Base-by-base conservation (phyloP, 2,797 vertebrate species). In the Limnodromus scolopaceus region DNA sequence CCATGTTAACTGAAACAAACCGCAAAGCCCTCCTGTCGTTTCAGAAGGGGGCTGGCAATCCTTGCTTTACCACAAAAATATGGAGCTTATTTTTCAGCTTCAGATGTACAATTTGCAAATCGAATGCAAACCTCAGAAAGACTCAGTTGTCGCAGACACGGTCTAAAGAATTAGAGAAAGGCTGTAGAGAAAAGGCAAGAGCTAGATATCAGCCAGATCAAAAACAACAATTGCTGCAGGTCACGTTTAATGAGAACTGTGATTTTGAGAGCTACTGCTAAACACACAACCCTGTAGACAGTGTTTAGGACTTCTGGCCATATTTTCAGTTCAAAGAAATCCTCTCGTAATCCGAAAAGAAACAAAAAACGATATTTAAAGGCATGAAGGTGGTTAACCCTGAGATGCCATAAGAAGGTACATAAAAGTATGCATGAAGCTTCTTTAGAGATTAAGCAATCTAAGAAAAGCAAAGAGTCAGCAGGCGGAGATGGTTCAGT, bases 1-100 rank as follows among this genome's bases (percentile, higher is more conserved):
- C 87, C 68, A 5, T 57, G 60, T n/a, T n/a, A 94, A 89, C 87
- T 85, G 95, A 91, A 95, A 91, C 64, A 91, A 96, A 91, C 87
- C 90, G 88, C 93, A 93, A 64, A 83, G 53, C 15, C 32, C 22
- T 23, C 19, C 68, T 81, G 68, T 57, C 1, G 0, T 71, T 94
- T 85, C 64, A 92, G 53, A 85, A 81, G 45, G 53, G 53, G 60
- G 69, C 45, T 87, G 91, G 84, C 53, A 94, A 93, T 78, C 75
- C 64, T 81, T 3, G 0, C 46, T 71, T 80, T 14, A 92, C 91
- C 92, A 92, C 96, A 96, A 25, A 96, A 93, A 85, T 32, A 96
- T 8, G 22, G 45, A 93, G 75, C 68, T 93, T 92, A 71, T 85
- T 96, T 94, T 94, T 85, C 89, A 87, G 27, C 60, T 92, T 92